These are phyloP conservation scores for Poecilia velifera DNA, from an alignment of 2,797 vertebrate genomes.

Conservation along the genomic window DNA sequence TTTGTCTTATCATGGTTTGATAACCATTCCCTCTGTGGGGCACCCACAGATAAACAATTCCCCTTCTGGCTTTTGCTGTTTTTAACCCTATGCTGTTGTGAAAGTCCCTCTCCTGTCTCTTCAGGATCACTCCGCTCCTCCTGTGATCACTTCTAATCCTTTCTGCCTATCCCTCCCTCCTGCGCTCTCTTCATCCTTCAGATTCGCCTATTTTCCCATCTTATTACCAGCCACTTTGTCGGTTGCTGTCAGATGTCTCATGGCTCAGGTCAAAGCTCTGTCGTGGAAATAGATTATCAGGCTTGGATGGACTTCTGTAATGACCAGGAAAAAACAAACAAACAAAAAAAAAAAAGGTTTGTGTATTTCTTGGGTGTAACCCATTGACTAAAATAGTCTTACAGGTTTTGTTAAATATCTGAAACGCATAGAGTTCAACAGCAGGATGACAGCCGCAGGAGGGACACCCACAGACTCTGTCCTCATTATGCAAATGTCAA, in stretches of 20 bases:
- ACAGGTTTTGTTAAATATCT: conserved; percentile 38
- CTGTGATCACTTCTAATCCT: conserved; percentile 10
- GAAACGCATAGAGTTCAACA: conserved; percentile 11
- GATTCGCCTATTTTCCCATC: conserved; percentile 11
- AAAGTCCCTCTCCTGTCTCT: conserved; percentile 21
- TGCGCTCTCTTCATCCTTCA: not conserved
- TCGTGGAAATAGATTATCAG: conserved; percentile 29
- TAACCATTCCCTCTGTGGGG: conserved; percentile 38
- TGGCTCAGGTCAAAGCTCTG: conserved; percentile 27
- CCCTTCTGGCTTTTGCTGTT: conserved; percentile 45
- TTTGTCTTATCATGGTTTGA: conserved; percentile 50
- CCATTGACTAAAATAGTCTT: conserved; percentile 24
- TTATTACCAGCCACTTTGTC: conserved; percentile 37
- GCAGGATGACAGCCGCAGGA: conserved; percentile 19
- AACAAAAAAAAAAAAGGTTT: not conserved
- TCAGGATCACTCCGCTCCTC: conserved; percentile 36
- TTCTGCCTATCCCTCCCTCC: too few relatives aligned
- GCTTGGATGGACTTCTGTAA: conserved; percentile 23
- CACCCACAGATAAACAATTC: conserved; percentile 57
- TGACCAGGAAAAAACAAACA: not conserved
- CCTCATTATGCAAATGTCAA: conserved; percentile 55
- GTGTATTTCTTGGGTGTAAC: conserved; percentile 24
- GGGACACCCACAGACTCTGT: conserved; percentile 37
- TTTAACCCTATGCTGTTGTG: conserved; percentile 37
- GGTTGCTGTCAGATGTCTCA: conserved; percentile 33